Evolutionary conservation across 2,113 vertebrate species (phyloP).

Genomic region (Aphyosemion australe): DNA sequence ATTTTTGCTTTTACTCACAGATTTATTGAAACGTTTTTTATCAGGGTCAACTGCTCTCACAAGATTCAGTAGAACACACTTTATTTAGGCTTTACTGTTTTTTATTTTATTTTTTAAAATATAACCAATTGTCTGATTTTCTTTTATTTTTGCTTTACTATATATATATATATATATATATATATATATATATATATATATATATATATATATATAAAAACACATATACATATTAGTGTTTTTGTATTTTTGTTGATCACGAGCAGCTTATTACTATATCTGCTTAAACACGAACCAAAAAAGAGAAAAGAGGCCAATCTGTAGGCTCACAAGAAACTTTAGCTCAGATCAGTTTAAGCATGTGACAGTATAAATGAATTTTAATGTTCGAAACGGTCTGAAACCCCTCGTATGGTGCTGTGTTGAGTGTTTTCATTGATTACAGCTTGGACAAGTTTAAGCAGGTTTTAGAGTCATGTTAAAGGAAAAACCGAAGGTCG

Average conservation of each 20-base stretch:
- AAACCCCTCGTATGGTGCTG: conserved; percentile 10
- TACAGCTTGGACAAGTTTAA: conserved; percentile 79
- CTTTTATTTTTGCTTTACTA: conserved; percentile 43
- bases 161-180: conserved; percentile 31
- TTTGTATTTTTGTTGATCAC: conserved; percentile 58
- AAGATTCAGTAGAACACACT: conserved; percentile 30
- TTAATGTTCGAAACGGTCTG: conserved; percentile 12
- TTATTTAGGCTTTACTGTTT: conserved; percentile 12
- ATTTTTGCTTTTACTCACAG: conserved; percentile 54
- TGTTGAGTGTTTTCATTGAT: conserved; percentile 66
- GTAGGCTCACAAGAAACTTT: conserved; percentile 37
- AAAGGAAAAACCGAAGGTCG: conserved; percentile 80
- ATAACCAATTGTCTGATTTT: conserved; percentile 31
- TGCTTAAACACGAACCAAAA: conserved; percentile 64
- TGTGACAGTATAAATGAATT: conserved; percentile 17
- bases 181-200: conserved; percentile 43
- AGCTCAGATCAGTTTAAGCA: conserved; percentile 53
- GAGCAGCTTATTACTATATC: conserved; percentile 57
- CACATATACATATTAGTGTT: conserved; percentile 53
- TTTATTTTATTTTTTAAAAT: conserved; percentile 12
- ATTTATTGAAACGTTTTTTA: conserved; percentile 51
- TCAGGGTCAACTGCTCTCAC: conserved; percentile 51
- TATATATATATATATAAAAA: not conserved
- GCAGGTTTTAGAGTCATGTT: conserved; percentile 82
- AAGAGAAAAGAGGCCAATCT: conserved; percentile 30